Conservation (phyloP, 2,888 invertebrate species). For the Calameuta filiformis region DNA sequence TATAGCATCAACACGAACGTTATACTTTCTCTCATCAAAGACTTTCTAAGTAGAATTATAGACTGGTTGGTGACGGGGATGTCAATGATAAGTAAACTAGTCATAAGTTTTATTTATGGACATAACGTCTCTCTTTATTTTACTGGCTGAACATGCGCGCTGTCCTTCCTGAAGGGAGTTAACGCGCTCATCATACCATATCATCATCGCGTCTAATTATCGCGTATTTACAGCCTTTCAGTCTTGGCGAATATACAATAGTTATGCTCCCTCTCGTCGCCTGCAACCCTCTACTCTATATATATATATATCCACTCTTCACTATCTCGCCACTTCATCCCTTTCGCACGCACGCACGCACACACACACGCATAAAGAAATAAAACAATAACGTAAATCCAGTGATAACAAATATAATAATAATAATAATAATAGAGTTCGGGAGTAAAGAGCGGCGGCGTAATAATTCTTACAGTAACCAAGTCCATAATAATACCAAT, state of each 20-base stretch:
- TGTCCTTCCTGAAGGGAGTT: not conserved
- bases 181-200: not conserved
- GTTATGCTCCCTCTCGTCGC: constrained; percentile 30
- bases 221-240: constrained; percentile 59
- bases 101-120: not conserved
- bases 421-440: constrained; percentile 42
- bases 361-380: not conserved
- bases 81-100: not conserved
- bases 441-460: constrained; percentile 31
- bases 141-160: not conserved
- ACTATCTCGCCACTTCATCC: not conserved
- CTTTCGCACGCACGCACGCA: not conserved
- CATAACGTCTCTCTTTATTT: not conserved
- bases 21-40: not conserved
- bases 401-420: constrained; percentile 30
- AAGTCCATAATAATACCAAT: not conserved
- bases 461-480: not conserved
- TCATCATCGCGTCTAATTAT: not conserved
- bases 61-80: not conserved
- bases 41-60: not conserved
- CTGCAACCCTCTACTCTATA: not conserved
- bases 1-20: not conserved
- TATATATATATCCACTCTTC: not conserved
- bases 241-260: constrained; percentile 64
- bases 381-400: not conserved